Percentiles rank a stretch among this genome's conserved stretches.
Evolutionary conservation across 2,113 vertebrate species (phyloP).

Genomic region (Kryptolebias marmoratus): DNA sequence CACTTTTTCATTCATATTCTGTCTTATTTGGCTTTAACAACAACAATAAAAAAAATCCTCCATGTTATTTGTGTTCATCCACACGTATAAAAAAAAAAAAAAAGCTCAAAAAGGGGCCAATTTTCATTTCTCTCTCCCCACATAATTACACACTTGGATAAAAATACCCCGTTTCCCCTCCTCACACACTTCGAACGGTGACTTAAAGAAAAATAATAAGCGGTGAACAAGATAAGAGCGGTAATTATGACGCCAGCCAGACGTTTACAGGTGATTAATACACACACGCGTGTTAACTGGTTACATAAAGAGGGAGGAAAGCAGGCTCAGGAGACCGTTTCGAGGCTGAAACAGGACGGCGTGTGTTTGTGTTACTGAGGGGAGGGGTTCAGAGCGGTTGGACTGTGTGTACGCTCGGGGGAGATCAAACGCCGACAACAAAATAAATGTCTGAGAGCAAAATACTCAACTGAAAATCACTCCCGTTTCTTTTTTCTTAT

Average conservation of each 20-base stretch:
- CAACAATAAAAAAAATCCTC: no score
- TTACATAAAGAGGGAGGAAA: conserved; percentile 31
- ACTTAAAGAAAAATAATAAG: conserved; percentile 35
- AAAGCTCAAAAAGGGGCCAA: neutral
- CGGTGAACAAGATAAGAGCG: conserved; percentile 5
- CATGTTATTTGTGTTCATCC: no score
- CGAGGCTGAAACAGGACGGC: conserved; percentile 7
- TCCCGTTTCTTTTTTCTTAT: no score
- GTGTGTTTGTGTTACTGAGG: neutral
- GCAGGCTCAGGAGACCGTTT: neutral
- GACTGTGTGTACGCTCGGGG: conserved; percentile 22
- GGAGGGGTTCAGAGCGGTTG: conserved; percentile 21
- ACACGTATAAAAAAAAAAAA: neutral
- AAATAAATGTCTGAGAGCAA: neutral
- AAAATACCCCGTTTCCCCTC: conserved; percentile 28
- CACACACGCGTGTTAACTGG: conserved; percentile 11
- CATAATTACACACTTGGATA: conserved; percentile 23
- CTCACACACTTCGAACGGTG: conserved; percentile 12
- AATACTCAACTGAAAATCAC: neutral
- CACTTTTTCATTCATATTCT: no score
- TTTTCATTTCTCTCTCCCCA: conserved; percentile 8
- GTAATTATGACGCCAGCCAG: conserved; percentile 52
- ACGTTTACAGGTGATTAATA: conserved; percentile 56
- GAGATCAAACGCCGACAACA: conserved; percentile 40
- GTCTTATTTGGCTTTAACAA: no score